These are phyloP conservation scores for Allolobophora icterica DNA, from an alignment of 2,888 invertebrate genomes.

Conservation along the genomic window DNA sequence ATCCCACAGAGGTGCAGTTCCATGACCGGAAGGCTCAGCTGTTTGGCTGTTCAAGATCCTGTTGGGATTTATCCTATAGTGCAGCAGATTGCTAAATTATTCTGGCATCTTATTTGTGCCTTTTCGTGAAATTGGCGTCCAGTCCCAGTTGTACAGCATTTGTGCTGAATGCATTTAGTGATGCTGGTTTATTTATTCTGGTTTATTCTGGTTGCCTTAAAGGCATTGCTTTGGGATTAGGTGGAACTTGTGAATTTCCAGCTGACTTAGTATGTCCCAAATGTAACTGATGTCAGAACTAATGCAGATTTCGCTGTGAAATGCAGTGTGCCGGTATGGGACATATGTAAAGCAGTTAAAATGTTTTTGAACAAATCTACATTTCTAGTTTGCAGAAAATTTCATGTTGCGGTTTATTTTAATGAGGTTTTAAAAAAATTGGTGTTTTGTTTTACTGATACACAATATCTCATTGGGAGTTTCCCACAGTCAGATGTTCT, in stretches of 20 bases:
- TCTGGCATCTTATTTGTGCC: constrained; percentile 13
- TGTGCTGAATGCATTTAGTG: not conserved
- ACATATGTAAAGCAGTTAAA: not conserved
- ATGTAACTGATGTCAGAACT: not conserved
- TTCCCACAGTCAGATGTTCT: not conserved
- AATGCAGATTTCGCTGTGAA: too few species aligned
- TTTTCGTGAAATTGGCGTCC: not conserved
- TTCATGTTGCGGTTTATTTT: not conserved
- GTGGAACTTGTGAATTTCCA: not conserved
- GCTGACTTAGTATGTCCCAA: not conserved
- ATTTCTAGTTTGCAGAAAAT: not conserved
- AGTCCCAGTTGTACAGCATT: not conserved
- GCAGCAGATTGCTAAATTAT: not conserved
- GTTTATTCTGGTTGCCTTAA: not conserved
- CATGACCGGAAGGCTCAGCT: not conserved
- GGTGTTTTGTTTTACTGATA: not conserved
- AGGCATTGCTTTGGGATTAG: not conserved
- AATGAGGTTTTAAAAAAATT: not conserved
- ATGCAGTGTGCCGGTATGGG: not conserved
- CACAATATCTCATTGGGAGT: too few species aligned
- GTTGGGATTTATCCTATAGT: not conserved
- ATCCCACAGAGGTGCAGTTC: not conserved
- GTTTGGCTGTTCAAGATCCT: not conserved
- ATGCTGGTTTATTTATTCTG: not conserved
- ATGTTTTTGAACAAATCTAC: not conserved